These are phyloP conservation scores for Nasonovia ribisnigri DNA, from an alignment of 2,888 invertebrate species.

Conservation along the genomic window DNA sequence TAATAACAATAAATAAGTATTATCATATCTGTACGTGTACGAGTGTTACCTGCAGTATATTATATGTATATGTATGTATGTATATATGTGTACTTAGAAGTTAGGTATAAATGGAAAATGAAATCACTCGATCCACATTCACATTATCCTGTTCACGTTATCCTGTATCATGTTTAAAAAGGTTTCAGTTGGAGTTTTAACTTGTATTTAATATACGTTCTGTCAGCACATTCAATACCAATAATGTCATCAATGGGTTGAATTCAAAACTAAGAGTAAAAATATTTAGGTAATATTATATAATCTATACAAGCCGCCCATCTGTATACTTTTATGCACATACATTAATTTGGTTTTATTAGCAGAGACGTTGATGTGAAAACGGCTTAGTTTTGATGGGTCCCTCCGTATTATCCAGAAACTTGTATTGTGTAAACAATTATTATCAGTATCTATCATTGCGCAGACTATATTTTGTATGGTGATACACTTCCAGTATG, in stretches of 20 bases:
- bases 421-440: neutral
- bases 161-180: neutral
- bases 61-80: neutral
- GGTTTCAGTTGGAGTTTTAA: neutral
- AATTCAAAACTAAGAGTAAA: neutral
- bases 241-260: neutral
- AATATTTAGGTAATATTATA: neutral
- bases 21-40: neutral
- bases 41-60: neutral
- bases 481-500: neutral
- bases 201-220: neutral
- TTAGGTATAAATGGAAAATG: neutral
- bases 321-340: neutral
- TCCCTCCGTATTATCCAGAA: too few species aligned
- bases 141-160: neutral
- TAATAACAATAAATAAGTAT: neutral
- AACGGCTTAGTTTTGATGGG: neutral
- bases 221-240: neutral
- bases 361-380: neutral
- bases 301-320: neutral
- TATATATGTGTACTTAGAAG: neutral
- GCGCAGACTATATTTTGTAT: neutral
- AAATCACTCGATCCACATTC: neutral
- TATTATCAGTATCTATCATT: neutral
- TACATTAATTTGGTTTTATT: neutral